phyloP scores from a whole-genome alignment of 2,888 invertebrate species.

The Baronia brevicornis region DNA sequence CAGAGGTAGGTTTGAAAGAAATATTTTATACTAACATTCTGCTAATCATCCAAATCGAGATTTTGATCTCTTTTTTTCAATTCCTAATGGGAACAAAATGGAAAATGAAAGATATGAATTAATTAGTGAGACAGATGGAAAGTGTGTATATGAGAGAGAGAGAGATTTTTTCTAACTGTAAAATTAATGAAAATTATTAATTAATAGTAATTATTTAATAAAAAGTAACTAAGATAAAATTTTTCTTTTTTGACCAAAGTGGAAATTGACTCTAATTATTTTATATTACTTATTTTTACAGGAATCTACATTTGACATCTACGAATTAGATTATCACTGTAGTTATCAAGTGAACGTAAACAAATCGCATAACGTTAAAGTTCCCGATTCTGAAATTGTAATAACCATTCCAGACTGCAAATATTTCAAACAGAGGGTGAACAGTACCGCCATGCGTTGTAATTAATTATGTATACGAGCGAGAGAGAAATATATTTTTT shows the following conservation, averaged over 20 bases:
- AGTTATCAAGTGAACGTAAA: constrained; percentile 73
- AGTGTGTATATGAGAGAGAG: too few species aligned
- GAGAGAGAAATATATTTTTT: constrained; percentile 5
- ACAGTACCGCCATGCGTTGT: constrained; percentile 39
- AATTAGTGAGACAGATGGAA: too few species aligned
- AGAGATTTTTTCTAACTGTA: too few species aligned
- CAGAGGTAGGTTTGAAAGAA: constrained; percentile 54
- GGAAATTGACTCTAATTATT: too few species aligned
- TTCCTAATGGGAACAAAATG: too few species aligned
- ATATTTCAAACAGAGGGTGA: constrained; percentile 56
- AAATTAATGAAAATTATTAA: too few species aligned
- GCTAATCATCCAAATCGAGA: too few species aligned
- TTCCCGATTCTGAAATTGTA: constrained; percentile 62
- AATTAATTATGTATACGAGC: constrained; percentile 22
- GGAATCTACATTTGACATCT: constrained; percentile 72
- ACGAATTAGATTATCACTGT: constrained; percentile 75
- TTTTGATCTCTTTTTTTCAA: too few species aligned
- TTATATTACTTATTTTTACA: constrained; percentile 36
- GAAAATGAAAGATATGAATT: too few species aligned
- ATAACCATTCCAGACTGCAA: constrained; percentile 72
- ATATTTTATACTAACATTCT: too few species aligned
- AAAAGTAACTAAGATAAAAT: too few species aligned
- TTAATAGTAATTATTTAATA: constrained; percentile 4
- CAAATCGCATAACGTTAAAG: constrained; percentile 42
- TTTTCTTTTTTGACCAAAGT: too few species aligned